phyloP scores from a whole-genome alignment of 2,113 vertebrate species.

The Suncus etruscus region DNA sequence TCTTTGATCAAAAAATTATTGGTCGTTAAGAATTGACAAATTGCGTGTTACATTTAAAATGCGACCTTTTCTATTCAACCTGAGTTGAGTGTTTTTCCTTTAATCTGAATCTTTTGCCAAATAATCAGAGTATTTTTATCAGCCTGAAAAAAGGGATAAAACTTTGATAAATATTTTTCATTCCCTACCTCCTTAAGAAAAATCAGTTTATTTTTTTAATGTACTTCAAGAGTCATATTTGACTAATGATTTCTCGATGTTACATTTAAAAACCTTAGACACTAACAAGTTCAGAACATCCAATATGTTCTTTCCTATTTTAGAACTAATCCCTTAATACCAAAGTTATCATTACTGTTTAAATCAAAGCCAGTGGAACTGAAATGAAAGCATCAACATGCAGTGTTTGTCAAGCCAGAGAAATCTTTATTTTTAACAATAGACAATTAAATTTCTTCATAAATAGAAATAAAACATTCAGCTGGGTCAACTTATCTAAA shows the following conservation, averaged over 20 bases:
- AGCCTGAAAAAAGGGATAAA: not conserved
- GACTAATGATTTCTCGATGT: constrained; percentile 48
- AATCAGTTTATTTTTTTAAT: constrained; percentile 32
- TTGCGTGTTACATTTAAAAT: constrained; percentile 2
- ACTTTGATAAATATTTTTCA: not conserved
- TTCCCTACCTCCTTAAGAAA: not conserved
- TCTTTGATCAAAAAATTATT: constrained; percentile 68
- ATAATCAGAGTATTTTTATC: not conserved
- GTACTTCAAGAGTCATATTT: constrained; percentile 53
- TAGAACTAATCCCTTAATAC: constrained; percentile 1
- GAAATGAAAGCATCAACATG: constrained; percentile 39
- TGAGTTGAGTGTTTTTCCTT: constrained; percentile 10
- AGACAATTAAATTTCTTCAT: not conserved
- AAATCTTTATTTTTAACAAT: not conserved
- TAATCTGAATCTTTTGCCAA: constrained; percentile 29
- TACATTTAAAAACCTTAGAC: constrained; percentile 39
- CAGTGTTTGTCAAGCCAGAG: not conserved
- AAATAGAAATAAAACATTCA: not conserved
- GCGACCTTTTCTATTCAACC: not conserved
- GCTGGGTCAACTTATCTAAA: not conserved
- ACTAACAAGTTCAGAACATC: constrained; percentile 14
- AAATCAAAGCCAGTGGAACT: constrained; percentile 19
- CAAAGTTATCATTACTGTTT: not conserved
- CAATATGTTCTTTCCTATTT: constrained; percentile 37
- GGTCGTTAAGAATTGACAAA: constrained; percentile 67